These are phyloP conservation scores for Drosophila mojavensis DNA, from an alignment of 1,140 invertebrate species.

Conservation along the genomic window DNA sequence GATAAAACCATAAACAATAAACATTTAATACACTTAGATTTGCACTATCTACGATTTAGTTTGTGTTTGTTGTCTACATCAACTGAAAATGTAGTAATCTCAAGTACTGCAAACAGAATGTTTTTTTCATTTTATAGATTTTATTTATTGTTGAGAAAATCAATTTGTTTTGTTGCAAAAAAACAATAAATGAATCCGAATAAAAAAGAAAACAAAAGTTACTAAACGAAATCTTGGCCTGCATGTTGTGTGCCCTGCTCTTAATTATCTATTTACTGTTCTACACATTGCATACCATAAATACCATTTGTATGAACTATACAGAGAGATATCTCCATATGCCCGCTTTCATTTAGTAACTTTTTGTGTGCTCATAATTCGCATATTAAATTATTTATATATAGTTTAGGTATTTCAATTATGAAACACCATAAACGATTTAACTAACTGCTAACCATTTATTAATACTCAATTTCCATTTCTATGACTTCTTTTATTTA, in stretches of 20 bases:
- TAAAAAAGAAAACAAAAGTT: slow-evolving; percentile 49
- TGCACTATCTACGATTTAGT: slow-evolving; percentile 56
- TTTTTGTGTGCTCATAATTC: slow-evolving; percentile 67
- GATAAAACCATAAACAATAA: slow-evolving; percentile 1
- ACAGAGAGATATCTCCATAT: not conserved
- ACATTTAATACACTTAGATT: slow-evolving; percentile 21
- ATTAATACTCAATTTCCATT: slow-evolving; percentile 77
- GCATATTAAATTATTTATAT: slow-evolving; percentile 59
- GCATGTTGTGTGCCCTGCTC: slow-evolving; percentile 39
- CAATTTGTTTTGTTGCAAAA: not conserved
- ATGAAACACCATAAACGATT: slow-evolving; percentile 30
- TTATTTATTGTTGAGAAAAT: slow-evolving; percentile 13
- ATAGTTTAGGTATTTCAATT: slow-evolving; percentile 7
- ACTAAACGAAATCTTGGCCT: slow-evolving; percentile 59
- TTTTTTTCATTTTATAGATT: slow-evolving; percentile 25
- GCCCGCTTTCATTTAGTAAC: slow-evolving; percentile 66
- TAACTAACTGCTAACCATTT: slow-evolving; percentile 74
- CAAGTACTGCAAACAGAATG: not conserved
- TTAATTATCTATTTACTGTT: slow-evolving; percentile 30
- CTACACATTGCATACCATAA: slow-evolving; percentile 18
- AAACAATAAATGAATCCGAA: not conserved
- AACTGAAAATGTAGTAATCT: not conserved
- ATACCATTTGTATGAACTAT: slow-evolving; percentile 14
- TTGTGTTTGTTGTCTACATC: slow-evolving; percentile 64
- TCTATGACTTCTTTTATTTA: slow-evolving; percentile 77